Evolutionary conservation across 2,113 vertebrate species (phyloP).

Genomic region (Ceyx melanurus): DNA sequence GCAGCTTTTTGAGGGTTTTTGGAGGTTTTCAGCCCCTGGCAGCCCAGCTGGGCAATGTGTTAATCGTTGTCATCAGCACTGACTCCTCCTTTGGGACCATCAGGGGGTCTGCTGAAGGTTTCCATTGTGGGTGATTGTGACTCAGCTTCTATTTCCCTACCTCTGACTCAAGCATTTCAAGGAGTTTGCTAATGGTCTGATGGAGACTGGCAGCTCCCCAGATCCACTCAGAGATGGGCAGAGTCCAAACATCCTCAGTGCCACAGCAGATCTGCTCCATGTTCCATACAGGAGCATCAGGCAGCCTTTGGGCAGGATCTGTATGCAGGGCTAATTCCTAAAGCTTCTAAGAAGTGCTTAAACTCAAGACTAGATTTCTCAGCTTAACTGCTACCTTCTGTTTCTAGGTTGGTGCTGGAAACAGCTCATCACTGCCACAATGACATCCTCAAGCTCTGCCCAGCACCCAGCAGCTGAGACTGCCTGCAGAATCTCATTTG

Average conservation of each 20-base stretch:
- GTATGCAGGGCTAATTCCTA: neutral
- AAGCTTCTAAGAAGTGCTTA: neutral
- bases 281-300: too few species aligned
- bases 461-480: slow-evolving; percentile 77
- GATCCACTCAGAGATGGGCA: neutral
- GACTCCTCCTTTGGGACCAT: neutral
- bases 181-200: neutral
- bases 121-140: neutral
- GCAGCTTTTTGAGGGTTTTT: neutral
- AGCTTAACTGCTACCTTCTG: neutral
- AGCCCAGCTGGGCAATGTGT: neutral
- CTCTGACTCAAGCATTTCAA: neutral
- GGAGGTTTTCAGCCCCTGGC: neutral
- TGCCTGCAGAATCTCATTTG: slow-evolving; percentile 79
- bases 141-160: neutral
- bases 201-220: neutral
- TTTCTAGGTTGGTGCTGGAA: slow-evolving; percentile 15
- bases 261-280: neutral
- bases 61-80: neutral
- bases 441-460: slow-evolving; percentile 81
- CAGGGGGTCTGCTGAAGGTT: neutral
- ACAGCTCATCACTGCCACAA: slow-evolving; percentile 75
- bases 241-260: neutral
- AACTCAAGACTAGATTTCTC: neutral
- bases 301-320: neutral